Evolutionary conservation across 2,888 invertebrate genomes (phyloP).

Genomic region (Mythimna albipuncta): DNA sequence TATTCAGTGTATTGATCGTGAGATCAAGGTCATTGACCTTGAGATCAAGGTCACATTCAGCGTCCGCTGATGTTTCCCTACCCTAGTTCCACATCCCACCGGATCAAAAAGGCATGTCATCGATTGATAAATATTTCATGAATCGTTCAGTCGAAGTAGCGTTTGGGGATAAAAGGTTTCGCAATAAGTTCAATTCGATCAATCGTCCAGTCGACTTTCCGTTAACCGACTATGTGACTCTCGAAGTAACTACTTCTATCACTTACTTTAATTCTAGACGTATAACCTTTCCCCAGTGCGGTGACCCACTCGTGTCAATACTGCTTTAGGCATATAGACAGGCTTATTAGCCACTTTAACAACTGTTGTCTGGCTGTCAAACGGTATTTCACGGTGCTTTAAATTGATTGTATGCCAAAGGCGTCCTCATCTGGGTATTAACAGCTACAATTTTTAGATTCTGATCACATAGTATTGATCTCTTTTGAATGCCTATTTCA

Average conservation of each 20-base stretch:
- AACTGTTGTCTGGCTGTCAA: slow-evolving; percentile 28
- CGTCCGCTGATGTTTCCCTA: too few species aligned
- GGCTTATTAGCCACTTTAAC: slow-evolving; percentile 41
- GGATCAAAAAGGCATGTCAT: too few species aligned
- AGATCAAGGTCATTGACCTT: too few species aligned
- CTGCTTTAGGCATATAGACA: slow-evolving; percentile 37
- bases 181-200: too few species aligned
- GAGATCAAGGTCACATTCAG: too few species aligned
- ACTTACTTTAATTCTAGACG: slow-evolving; percentile 23
- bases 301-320: slow-evolving; percentile 38
- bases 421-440: slow-evolving; percentile 5
- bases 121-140: too few species aligned
- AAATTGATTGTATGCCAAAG: slow-evolving; percentile 16
- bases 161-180: too few species aligned
- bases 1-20: too few species aligned
- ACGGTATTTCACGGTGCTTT: slow-evolving; percentile 32
- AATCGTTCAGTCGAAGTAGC: too few species aligned
- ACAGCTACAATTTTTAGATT: slow-evolving; percentile 13
- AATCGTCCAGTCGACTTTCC: too few species aligned
- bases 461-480: neutral
- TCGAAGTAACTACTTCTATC: neutral
- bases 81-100: too few species aligned
- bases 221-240: too few species aligned
- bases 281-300: neutral
- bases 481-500: neutral